Evolutionary conservation across 2,113 vertebrate genomes (phyloP).

Genomic region (Boulengeromyrus knoepffleri): DNA sequence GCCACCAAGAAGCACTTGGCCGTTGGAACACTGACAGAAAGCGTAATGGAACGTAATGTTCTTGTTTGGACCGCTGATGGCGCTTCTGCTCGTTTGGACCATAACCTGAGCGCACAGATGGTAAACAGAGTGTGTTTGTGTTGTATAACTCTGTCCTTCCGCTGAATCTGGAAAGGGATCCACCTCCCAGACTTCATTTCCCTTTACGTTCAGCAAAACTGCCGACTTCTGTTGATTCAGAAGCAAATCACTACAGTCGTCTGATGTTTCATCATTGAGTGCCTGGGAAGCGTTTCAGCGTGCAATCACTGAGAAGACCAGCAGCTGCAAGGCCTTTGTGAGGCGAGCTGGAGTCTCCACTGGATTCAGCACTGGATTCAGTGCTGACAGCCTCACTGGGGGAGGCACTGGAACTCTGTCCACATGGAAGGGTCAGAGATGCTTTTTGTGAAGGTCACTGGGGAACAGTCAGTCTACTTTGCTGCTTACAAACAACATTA

Average conservation of each 20-base stretch:
- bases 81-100: background rate
- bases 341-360: background rate
- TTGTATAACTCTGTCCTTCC: background rate
- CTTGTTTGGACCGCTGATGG: background rate
- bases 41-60: background rate
- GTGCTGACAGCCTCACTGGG: background rate
- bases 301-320: background rate
- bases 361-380: background rate
- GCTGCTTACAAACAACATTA: slow-evolving; percentile 1
- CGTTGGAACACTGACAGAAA: background rate
- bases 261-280: slow-evolving; percentile 22
- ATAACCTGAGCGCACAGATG: background rate
- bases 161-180: background rate
- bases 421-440: slow-evolving; percentile 50
- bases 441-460: slow-evolving; percentile 24
- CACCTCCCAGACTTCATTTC: background rate
- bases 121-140: background rate
- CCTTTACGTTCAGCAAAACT: background rate
- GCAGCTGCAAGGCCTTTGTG: background rate
- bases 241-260: slow-evolving; percentile 5
- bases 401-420: slow-evolving; percentile 35
- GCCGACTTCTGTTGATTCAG: background rate
- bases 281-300: slow-evolving; percentile 18
- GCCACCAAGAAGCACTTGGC: background rate
- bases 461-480: background rate